A percentile compares a stretch with the other conserved stretches of the same genome.
phyloP scores from a whole-genome alignment of 2,888 invertebrate species.

The Rugalucina vietnamica region DNA sequence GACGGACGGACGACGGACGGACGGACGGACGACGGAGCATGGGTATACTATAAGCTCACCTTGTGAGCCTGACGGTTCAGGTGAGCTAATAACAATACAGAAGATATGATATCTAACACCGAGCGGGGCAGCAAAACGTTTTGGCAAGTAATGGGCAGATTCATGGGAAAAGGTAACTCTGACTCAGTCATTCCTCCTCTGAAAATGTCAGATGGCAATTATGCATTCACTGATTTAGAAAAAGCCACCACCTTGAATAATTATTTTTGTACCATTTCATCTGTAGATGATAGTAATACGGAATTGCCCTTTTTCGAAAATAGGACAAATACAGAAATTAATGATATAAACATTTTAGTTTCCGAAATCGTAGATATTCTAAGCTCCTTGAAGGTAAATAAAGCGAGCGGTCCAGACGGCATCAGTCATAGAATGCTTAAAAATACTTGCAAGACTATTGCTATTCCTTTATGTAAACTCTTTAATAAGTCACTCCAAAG shows the following conservation, averaged over 20 bases:
- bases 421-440: background rate
- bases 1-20: too few relatives aligned
- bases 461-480: background rate
- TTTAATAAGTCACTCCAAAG: background rate
- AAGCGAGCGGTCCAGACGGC: background rate
- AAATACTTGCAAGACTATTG: background rate
- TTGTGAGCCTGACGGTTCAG: too few relatives aligned
- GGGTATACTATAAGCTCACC: too few relatives aligned
- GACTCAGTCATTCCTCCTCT: background rate
- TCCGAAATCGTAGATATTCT: background rate
- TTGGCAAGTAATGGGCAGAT: background rate
- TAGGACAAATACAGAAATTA: background rate
- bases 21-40: too few relatives aligned
- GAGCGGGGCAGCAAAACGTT: background rate
- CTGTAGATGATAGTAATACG: background rate
- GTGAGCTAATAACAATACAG: background rate
- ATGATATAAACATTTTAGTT: background rate
- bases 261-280: background rate
- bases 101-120: background rate
- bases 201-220: background rate
- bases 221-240: background rate
- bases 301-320: background rate
- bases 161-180: background rate
- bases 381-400: background rate
- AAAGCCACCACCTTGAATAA: background rate